Base-by-base conservation (phyloP, 1,140 invertebrate genomes). In the Drosophila malerkotliana region DNA sequence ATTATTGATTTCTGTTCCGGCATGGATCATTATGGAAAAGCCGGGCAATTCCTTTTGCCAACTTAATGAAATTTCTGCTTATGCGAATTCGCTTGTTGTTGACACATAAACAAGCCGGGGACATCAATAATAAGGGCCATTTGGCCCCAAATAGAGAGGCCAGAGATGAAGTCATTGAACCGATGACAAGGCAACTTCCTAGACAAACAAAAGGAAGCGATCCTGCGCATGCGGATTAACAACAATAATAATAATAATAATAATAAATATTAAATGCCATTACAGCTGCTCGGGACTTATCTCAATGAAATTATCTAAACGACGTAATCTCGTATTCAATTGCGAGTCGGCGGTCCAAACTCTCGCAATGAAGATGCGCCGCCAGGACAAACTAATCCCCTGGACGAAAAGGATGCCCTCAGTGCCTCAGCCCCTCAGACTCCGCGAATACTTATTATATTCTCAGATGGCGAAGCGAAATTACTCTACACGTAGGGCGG, bases 41-140 rank as follows among this genome's bases (percentile, higher is more conserved):
- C 47, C 32, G 48, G 73, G 59, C 58, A 71, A 64, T 72, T 63
- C 69, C 69, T 62, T 71, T 74, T 62, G 55, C 62, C 49, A 82
- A 79, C 83, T 79, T 88, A 88, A 88, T 88, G 83, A 88, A 88
- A 89, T 88, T 88, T 88, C 76, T 88, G 82, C 82, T 88, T 88
- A 88, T 88, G 79, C 76, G 79, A 79, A 79, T 83, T 88, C 72
- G 79, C 68, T 88, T 88, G 83, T 77, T 88, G 83, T 88, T 88
- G 83, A 88, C 83, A 87, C 82, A 87, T 87, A 87, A 87, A 87
- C 82, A 80, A 81, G 74, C 64, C 60, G 62, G 76, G 76, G 76
- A 83, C 83, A 88, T 88, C 77, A 85, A 85, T 85, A 85, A 85
- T 85, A 74, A 85, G 63, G 77, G 77, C 79, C 72, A 85, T 80